Conservation (phyloP, 2,888 invertebrate genomes). For the Pediacus dermestoides region DNA sequence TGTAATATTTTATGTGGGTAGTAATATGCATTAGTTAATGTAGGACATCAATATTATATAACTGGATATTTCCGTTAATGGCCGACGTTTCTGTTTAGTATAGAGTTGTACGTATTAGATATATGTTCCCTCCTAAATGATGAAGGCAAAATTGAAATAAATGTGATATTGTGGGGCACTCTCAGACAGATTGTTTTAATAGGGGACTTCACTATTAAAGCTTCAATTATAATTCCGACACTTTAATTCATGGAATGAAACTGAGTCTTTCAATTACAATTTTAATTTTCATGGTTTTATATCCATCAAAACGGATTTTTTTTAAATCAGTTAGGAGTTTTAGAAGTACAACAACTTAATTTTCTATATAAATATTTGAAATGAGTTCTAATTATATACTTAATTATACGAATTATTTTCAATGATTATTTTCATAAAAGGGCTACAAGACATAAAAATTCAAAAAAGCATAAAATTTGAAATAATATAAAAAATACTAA, state of each 20-base stretch:
- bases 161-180: constrained; percentile 32
- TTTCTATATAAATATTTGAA: no score
- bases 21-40: constrained; percentile 30
- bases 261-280: constrained; percentile 7
- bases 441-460: no score
- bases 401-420: no score
- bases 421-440: no score
- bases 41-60: constrained; percentile 42
- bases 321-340: no score
- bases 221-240: constrained; percentile 26
- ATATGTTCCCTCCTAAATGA: constrained; percentile 20
- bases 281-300: constrained; percentile 10
- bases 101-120: constrained; percentile 5
- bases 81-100: constrained; percentile 18
- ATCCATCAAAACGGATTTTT: constrained; percentile 2
- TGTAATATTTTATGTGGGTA: constrained; percentile 19
- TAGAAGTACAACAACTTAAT: no score
- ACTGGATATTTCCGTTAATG: constrained; percentile 42
- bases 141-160: constrained; percentile 35
- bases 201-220: constrained; percentile 19
- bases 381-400: no score
- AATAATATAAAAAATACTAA: no score
- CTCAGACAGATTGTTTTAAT: constrained; percentile 22
- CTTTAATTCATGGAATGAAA: constrained; percentile 23
- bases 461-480: no score